Percentiles rank a stretch among this genome's conserved stretches.
Conservation (phyloP, 2,888 invertebrate genomes). For the Coecobrya sp. region DNA sequence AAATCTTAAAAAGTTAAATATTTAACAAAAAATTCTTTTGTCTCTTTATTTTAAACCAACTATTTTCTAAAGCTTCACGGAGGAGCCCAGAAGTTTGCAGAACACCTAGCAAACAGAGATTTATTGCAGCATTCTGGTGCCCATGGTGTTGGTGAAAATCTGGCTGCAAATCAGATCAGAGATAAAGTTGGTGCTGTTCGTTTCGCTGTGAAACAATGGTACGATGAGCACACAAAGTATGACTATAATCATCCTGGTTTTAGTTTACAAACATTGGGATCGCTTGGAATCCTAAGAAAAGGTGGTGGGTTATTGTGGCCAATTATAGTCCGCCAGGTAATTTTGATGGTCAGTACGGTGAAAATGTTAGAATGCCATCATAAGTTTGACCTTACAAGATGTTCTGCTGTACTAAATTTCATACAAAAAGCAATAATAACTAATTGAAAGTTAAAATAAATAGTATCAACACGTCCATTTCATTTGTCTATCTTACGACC, state of each 20-base stretch:
- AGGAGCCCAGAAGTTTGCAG: constrained; percentile 19
- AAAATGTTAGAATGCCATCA: constrained; percentile 55
- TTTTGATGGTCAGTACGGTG: constrained; percentile 38
- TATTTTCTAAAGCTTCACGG: constrained; percentile 39
- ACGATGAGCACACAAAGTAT: constrained; percentile 67
- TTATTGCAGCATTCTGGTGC: constrained; percentile 13
- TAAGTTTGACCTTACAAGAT: neutral
- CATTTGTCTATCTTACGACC: no score
- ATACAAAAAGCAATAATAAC: neutral
- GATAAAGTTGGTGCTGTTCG: constrained; percentile 10
- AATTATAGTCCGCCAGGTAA: constrained; percentile 70
- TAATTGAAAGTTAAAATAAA: no score
- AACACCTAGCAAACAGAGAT: neutral
- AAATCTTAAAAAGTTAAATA: neutral
- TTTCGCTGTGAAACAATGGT: constrained; percentile 65
- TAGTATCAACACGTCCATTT: no score
- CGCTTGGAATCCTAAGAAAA: neutral
- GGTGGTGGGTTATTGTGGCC: constrained; percentile 60
- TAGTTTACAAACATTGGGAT: constrained; percentile 67
- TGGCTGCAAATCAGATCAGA: neutral
- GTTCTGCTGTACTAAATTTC: neutral
- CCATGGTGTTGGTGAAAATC: constrained; percentile 25
- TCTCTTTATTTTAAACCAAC: no score
- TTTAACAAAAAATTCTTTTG: no score
- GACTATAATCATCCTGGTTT: constrained; percentile 61